These are phyloP conservation scores for Conus ventricosus DNA, from an alignment of 1,140 invertebrate species.

Conservation along the genomic window DNA sequence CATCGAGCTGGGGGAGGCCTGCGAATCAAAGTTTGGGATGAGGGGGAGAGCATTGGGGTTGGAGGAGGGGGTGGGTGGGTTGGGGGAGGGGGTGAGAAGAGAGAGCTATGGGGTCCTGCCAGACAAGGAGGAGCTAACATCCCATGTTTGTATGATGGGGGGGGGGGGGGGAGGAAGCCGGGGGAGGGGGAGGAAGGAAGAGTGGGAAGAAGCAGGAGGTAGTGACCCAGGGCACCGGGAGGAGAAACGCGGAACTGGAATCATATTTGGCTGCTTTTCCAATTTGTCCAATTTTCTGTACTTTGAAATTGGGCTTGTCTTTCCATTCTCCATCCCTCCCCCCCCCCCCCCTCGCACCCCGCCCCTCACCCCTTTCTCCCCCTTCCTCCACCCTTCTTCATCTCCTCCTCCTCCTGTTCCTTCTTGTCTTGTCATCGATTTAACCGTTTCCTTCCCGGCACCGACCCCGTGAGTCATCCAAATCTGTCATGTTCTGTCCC, in stretches of 20 bases:
- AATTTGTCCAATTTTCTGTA: conserved; percentile 6
- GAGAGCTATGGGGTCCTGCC: too few relatives aligned
- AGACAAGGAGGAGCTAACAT: background rate
- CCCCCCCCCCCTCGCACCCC: too few relatives aligned
- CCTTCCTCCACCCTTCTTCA: background rate
- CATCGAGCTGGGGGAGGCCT: background rate
- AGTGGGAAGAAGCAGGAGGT: background rate
- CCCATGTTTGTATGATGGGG: background rate
- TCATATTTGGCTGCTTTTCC: background rate
- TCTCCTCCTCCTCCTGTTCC: background rate
- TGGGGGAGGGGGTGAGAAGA: too few relatives aligned
- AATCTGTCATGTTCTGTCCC: conserved; percentile 12
- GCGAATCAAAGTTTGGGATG: background rate
- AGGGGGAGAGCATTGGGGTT: background rate
- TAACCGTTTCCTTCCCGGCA: background rate
- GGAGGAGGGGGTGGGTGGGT: conserved; percentile 55
- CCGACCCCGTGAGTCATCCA: background rate
- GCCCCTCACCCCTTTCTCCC: background rate
- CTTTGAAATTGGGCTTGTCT: conserved; percentile 2
- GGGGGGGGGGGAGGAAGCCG: background rate
- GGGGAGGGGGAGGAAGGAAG: background rate
- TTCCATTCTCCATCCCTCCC: background rate
- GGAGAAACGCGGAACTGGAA: background rate
- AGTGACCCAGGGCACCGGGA: background rate
- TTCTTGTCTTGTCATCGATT: background rate